A percentile compares a stretch with the other conserved stretches of the same genome.
Evolutionary conservation across 1,140 invertebrate species (phyloP).

Genomic region (Whitmania pigra): DNA sequence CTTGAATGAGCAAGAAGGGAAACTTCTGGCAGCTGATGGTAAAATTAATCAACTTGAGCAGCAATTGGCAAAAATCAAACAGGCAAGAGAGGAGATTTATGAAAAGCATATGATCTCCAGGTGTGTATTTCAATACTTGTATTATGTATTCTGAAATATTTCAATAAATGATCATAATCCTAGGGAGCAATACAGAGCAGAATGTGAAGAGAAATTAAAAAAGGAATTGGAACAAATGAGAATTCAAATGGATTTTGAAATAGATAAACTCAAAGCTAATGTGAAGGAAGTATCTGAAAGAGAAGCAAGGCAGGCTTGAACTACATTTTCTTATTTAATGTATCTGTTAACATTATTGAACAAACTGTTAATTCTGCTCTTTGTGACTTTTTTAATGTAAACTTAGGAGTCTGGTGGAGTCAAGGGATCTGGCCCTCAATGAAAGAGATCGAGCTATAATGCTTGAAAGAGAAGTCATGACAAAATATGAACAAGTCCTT

Average conservation of each 20-base stretch:
- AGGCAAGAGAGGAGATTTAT: conserved; percentile 4
- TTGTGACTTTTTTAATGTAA: no score
- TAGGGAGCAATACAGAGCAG: neutral
- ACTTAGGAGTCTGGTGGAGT: neutral
- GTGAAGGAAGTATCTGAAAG: conserved; percentile 1
- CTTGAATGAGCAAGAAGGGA: neutral
- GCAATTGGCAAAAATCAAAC: neutral
- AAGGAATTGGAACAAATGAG: conserved; percentile 12
- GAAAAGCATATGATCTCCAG: conserved; percentile 2
- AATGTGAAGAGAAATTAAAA: conserved; percentile 9
- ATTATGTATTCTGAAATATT: neutral
- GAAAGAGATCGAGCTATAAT: neutral
- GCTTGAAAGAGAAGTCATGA: neutral
- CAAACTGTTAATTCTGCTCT: no score
- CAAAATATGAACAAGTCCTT: conserved; percentile 8
- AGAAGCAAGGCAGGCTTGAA: neutral
- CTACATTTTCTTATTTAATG: neutral
- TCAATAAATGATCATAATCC: neutral
- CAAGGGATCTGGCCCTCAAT: conserved; percentile 4
- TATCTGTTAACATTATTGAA: no score
- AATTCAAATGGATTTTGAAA: neutral
- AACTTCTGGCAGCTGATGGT: neutral
- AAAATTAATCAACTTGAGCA: neutral
- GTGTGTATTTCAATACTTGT: neutral
- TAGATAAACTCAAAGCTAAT: conserved; percentile 1